Evolutionary conservation across 2,888 invertebrate species (phyloP), one percentile per base, ranked within the genome.

Genomic region (Amaurobius ferox): DNA sequence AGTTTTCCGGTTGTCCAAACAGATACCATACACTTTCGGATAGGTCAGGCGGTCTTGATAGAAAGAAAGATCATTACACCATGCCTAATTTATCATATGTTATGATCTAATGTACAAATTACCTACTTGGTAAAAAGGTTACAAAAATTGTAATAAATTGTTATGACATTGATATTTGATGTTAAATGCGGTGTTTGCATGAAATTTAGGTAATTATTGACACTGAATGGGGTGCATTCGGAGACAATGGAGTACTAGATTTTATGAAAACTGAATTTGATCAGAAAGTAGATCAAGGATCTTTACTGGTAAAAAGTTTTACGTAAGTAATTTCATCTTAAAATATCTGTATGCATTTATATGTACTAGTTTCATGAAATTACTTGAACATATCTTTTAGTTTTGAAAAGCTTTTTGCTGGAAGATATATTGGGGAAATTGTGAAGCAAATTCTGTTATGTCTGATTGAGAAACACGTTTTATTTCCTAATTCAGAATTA

Each of bases 211-310:
- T 94, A n/a, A 93, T 94, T 35, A 94, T 96, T 64, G 95, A 96
- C 91, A 94, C 95, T 68, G 96, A 96, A 91, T 96, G 95, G 94
- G 96, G 96, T 61, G 95, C 95, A 16, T 95, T 96, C 91, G 96
- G 96, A 1, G 96, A 96, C 91, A 95, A 95, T 90, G 95, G 95
- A 71, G 94, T 94, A 73, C 91, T 96, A 66, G 94, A 95, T 91
- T 96, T 96, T 91, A 92, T 95, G 80, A 94, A 94, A 90, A 95
- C 95, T 0, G 93, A 94, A 88, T 94, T 94, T 90, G 96, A 96
- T 90, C 91, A 92, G 30, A 93, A 94, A 89, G 94, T 96, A 1
- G 96, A 96, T 90, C 92, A 93, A 6, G 92, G 93, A 89, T 96
- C 96, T 0, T 92, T 96, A 88, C 93, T 95, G 87, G 93, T 93